phyloP scores from a whole-genome alignment of 2,797 vertebrate species.

The Gambelia wislizenii region DNA sequence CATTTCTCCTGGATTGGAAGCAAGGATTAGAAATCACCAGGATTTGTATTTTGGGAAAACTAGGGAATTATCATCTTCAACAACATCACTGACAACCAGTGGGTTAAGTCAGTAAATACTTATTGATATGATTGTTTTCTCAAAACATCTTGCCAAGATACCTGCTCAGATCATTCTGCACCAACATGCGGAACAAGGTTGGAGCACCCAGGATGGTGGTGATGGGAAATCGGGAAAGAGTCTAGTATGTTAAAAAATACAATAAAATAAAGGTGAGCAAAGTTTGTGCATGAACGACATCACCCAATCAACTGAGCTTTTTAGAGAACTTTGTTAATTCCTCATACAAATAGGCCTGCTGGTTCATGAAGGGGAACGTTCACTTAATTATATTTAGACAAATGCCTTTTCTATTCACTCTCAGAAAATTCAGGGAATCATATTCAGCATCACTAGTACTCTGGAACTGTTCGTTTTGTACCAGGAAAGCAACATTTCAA shows the following conservation, averaged over 20 bases:
- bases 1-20: not conserved
- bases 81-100: too few relatives aligned
- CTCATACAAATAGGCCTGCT: not conserved
- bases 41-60: not conserved
- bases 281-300: not conserved
- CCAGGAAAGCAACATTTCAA: not conserved
- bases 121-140: fast-evolving
- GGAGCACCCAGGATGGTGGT: conserved; percentile 75
- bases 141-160: conserved; percentile 41
- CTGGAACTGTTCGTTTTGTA: not conserved
- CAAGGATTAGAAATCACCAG: not conserved
- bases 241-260: conserved; percentile 71
- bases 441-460: not conserved
- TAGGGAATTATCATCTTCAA: not conserved
- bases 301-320: not conserved
- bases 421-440: not conserved
- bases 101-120: not conserved
- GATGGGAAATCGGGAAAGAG: conserved; percentile 82
- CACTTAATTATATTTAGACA: not conserved
- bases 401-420: not conserved
- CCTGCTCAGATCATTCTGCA: conserved; percentile 82
- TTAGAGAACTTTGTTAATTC: not conserved
- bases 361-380: not conserved
- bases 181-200: conserved; percentile 81
- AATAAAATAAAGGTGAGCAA: conserved; percentile 10